These are phyloP conservation scores for Tubulanus polymorphus DNA, from an alignment of 2,888 invertebrate species.

Conservation along the genomic window DNA sequence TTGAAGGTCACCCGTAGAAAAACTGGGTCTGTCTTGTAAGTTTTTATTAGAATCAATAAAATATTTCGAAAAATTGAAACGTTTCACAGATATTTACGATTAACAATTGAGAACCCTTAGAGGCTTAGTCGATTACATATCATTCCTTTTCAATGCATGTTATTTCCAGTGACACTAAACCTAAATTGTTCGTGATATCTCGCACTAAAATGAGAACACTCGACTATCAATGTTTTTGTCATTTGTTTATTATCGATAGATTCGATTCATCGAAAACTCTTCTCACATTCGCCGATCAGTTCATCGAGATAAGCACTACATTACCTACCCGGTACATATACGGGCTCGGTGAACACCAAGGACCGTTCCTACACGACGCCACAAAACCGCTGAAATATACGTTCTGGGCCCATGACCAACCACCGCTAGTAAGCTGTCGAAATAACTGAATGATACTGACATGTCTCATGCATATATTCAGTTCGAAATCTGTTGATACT, in stretches of 20 bases:
- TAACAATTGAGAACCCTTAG: too few species aligned
- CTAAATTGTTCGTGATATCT: too few species aligned
- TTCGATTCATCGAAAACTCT: conserved; percentile 65
- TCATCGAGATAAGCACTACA: conserved; percentile 51
- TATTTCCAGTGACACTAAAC: too few species aligned
- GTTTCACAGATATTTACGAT: too few species aligned
- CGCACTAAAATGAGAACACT: too few species aligned
- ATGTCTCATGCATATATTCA: conserved; percentile 79
- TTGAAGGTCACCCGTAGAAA: conserved; percentile 39
- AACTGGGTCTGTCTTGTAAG: conserved; percentile 36
- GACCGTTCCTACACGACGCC: conserved; percentile 46
- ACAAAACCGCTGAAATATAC: conserved; percentile 47
- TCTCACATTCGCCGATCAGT: conserved; percentile 57
- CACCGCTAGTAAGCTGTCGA: conserved; percentile 22
- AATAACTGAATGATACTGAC: conserved; percentile 51
- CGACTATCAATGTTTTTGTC: too few species aligned
- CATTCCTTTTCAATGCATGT: too few species aligned
- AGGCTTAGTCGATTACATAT: too few species aligned
- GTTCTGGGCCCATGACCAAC: conserved; percentile 51
- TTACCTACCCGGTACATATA: conserved; percentile 52
- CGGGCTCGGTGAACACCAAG: conserved; percentile 55
- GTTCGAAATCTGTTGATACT: conserved; percentile 72
- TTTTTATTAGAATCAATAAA: too few species aligned
- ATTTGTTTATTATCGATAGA: conserved; percentile 51
- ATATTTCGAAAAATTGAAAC: too few species aligned